These are phyloP conservation scores for Kryptolebias ocellatus DNA, from an alignment of 2,797 vertebrate species.

Conservation along the genomic window DNA sequence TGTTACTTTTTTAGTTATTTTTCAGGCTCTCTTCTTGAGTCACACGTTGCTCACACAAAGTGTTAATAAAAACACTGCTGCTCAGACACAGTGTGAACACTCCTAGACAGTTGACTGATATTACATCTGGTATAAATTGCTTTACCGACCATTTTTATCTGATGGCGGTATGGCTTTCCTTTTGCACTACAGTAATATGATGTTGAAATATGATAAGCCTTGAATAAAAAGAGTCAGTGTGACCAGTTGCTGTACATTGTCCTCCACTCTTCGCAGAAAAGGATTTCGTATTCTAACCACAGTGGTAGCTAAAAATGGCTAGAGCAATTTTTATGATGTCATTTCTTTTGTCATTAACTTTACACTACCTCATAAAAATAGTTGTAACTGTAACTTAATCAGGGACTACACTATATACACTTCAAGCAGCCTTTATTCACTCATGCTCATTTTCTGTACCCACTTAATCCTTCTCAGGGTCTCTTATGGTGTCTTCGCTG, in stretches of 20 bases:
- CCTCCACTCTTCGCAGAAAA: constrained; percentile 18
- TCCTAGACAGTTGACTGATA: too few species aligned
- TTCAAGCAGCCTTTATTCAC: not conserved
- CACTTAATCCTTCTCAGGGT: too few species aligned
- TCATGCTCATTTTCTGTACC: not conserved
- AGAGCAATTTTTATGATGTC: constrained; percentile 9
- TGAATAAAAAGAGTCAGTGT: constrained; percentile 23
- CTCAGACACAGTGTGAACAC: too few species aligned
- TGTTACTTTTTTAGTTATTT: too few species aligned
- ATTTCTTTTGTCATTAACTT: constrained; percentile 23
- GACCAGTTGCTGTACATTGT: constrained; percentile 30
- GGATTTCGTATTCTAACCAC: constrained; percentile 33
- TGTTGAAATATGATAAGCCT: constrained; percentile 71
- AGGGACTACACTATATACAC: not conserved
- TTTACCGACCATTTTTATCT: constrained; percentile 85
- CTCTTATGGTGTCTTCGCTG: too few species aligned
- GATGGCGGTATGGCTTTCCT: constrained; percentile 63
- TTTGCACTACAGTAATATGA: constrained; percentile 64
- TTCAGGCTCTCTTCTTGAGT: too few species aligned
- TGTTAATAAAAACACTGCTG: too few species aligned
- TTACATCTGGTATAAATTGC: constrained; percentile 62
- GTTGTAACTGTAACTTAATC: constrained; percentile 5
- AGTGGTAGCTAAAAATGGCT: not conserved
- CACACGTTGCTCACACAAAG: too few species aligned
- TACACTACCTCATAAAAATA: not conserved